A percentile compares a stretch with the other conserved stretches of the same genome.
Evolutionary conservation across 1,140 invertebrate species (phyloP).

Genomic region (Cyrtorhinus lividipennis): DNA sequence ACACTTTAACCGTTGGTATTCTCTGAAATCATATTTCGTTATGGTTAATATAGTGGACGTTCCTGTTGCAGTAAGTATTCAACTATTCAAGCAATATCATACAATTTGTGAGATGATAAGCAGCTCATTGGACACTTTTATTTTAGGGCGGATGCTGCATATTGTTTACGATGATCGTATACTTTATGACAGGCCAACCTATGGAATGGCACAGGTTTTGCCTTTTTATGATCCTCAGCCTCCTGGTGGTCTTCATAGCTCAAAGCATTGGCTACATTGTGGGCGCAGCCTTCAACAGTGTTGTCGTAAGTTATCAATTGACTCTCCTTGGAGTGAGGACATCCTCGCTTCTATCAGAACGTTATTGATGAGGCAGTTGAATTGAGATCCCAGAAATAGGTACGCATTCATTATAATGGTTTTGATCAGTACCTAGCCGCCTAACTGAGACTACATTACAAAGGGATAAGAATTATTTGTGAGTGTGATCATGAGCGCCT

Average conservation of each 20-base stretch:
- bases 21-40: slow-evolving; percentile 77
- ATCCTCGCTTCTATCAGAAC: too few relatives aligned
- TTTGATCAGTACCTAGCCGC: too few relatives aligned
- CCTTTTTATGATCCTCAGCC: slow-evolving; percentile 67
- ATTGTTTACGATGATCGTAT: slow-evolving; percentile 66
- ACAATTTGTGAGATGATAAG: too few relatives aligned
- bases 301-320: slow-evolving; percentile 49
- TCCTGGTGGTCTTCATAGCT: slow-evolving; percentile 70
- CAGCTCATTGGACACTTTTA: slow-evolving; percentile 4
- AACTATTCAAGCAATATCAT: neutral
- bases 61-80: slow-evolving; percentile 49
- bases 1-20: slow-evolving; percentile 95
- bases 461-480: too few relatives aligned
- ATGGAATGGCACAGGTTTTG: slow-evolving; percentile 46
- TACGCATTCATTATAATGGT: too few relatives aligned
- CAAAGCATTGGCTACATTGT: slow-evolving; percentile 80
- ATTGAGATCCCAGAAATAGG: too few relatives aligned
- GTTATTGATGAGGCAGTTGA: too few relatives aligned
- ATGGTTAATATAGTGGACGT: slow-evolving; percentile 73
- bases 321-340: too few relatives aligned
- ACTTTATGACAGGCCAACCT: slow-evolving; percentile 75
- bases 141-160: slow-evolving; percentile 53
- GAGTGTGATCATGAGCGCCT: too few relatives aligned
- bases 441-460: too few relatives aligned
- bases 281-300: slow-evolving; percentile 66